phyloP scores from a whole-genome alignment of 2,888 invertebrate genomes.

The Limnephilus lunatus region DNA sequence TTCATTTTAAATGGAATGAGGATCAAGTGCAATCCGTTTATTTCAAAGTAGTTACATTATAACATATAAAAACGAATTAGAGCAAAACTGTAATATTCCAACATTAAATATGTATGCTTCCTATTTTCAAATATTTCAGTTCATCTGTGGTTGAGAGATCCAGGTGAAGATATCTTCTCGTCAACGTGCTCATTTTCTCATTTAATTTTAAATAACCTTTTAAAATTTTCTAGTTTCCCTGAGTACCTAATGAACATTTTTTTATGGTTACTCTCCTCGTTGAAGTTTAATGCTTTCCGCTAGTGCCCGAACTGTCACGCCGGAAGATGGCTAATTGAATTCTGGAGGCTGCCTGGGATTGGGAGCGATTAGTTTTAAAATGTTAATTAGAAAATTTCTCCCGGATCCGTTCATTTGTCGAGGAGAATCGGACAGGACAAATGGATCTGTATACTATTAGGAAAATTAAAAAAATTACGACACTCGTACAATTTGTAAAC shows the following conservation, averaged over 20 bases:
- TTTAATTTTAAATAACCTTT: background rate
- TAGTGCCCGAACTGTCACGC: constrained; percentile 2
- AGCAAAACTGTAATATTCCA: background rate
- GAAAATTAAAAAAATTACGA: background rate
- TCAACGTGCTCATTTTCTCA: background rate
- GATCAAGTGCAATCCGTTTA: background rate
- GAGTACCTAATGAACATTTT: background rate
- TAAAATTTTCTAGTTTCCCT: background rate
- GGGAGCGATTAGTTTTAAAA: constrained; percentile 13
- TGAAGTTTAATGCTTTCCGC: background rate
- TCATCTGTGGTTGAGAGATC: background rate
- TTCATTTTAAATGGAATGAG: background rate
- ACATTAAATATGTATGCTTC: background rate
- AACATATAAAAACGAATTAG: background rate
- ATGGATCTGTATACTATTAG: background rate
- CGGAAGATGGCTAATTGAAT: constrained; percentile 35
- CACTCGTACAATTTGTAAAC: background rate
- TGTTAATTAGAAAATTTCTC: constrained; percentile 29
- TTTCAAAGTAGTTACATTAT: background rate
- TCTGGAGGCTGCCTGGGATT: constrained; percentile 21
- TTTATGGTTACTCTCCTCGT: background rate
- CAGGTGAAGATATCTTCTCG: background rate
- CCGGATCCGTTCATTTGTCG: constrained; percentile 27
- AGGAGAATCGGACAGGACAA: background rate
- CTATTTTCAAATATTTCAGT: background rate